Base-by-base conservation (phyloP, 2,888 invertebrate species). In the Mesoligia furuncula region DNA sequence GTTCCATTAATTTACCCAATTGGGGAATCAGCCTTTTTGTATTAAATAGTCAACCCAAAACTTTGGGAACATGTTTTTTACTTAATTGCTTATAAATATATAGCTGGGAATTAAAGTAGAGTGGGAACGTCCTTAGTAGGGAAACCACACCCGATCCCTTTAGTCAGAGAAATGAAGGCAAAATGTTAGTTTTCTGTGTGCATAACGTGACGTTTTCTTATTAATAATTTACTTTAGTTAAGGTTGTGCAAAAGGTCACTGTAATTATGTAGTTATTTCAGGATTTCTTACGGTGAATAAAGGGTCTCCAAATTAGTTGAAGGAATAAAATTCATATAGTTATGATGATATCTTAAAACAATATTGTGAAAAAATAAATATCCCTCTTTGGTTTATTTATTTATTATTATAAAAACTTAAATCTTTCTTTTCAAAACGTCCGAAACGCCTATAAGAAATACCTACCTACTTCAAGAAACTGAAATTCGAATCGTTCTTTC, bases 21-120 rank as follows among this genome's bases (percentile, higher is more conserved):
- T 85, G 76, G 9, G 36, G 57, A 69, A 71, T 70, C 48, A 65
- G 24, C 69, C 61, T 75, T 73, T 64, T 64, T 17, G 31, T 24
- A 80, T 67, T 45, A 73, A 62, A 51, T 54, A 75, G 57, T 66
- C 57, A 73, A 76, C 70, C 77, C 62, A 48, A 73, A 83, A 64
- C 59, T 69, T 15, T 74, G 31, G 39, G 24, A 71, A 39, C 48
- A 57, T 42, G 73, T 83, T 62, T 42, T 70, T 20, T 45, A 42
- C 73, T 81, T 73, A 62, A 85, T 75, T 65, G 66, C 57, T 54
- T 73, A 71, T 85, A 73, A 69, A 85, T 73, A 85, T 83, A 81
- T 64, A 61, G 31, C 51, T 76, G 39, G 3, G 13, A 70, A 81
- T 85, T 81, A 73, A 81, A 81, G n/a, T 64, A 75, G 66, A 73